A percentile compares a stretch with the other conserved stretches of the same genome.
phyloP scores from a whole-genome alignment of 1,140 invertebrate genomes.

The Lepidostoma basale region DNA sequence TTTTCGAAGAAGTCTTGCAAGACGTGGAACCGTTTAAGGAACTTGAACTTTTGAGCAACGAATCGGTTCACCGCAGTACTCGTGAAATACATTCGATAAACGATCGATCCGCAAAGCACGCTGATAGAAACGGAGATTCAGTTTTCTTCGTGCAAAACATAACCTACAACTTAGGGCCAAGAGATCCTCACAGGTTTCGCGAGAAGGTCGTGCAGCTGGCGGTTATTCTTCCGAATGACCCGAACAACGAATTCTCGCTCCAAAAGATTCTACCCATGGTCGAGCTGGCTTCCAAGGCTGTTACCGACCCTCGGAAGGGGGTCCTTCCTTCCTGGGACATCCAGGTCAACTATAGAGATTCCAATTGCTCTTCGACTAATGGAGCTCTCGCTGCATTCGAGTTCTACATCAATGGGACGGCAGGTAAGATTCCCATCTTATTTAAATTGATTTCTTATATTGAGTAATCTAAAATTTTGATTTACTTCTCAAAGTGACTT shows the following conservation, averaged over 20 bases:
- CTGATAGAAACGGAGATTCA: conserved; percentile 41
- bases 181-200: conserved; percentile 48
- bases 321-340: conserved; percentile 71
- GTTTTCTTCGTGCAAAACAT: conserved; percentile 54
- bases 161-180: conserved; percentile 52
- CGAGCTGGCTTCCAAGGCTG: conserved; percentile 70
- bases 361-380: conserved; percentile 77
- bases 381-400: conserved; percentile 82
- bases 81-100: neutral
- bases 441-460: neutral
- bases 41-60: neutral
- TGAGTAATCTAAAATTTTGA: neutral
- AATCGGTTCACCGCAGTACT: neutral
- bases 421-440: conserved; percentile 61
- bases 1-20: conserved; percentile 58
- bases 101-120: no score
- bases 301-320: conserved; percentile 61
- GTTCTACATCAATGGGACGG: conserved; percentile 71
- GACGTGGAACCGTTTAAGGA: conserved; percentile 52
- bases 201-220: conserved; percentile 65
- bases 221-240: conserved; percentile 71
- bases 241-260: conserved; percentile 68
- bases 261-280: conserved; percentile 76
- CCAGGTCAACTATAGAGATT: conserved; percentile 72
- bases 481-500: neutral